These are phyloP conservation scores for Serranochromis macrocephalus DNA, from an alignment of 2,113 vertebrate genomes.

Conservation along the genomic window DNA sequence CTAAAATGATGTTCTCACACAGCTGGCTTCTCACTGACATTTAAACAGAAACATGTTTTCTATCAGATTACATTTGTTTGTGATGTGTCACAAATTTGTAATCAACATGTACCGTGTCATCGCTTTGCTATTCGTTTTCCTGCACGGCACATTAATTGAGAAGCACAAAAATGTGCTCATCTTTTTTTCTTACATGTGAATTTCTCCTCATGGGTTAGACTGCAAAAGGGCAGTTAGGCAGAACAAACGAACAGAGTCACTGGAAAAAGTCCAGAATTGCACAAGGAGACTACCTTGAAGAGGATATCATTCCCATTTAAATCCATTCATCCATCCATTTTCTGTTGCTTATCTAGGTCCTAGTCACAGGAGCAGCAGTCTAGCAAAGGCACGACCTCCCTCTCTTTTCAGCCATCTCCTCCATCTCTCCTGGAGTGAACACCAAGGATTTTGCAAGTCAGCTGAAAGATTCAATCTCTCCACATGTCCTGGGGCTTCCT, in stretches of 20 bases:
- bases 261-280: background rate
- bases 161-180: background rate
- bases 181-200: accelerated
- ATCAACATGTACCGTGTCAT: background rate
- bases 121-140: accelerated
- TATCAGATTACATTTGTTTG: background rate
- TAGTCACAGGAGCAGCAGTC: background rate
- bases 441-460: background rate
- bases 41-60: background rate
- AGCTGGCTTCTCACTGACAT: background rate
- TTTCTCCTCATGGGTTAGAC: background rate
- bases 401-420: background rate
- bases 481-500: background rate
- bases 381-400: background rate
- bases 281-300: background rate
- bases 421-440: background rate
- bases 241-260: background rate
- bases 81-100: background rate
- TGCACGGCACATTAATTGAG: background rate
- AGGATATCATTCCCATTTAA: background rate
- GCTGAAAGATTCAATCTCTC: background rate
- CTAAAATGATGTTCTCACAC: background rate
- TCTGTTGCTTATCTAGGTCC: background rate
- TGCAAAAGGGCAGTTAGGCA: background rate
- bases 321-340: background rate